Conservation (phyloP, 2,888 invertebrate species). For the Eulithis prunata region DNA sequence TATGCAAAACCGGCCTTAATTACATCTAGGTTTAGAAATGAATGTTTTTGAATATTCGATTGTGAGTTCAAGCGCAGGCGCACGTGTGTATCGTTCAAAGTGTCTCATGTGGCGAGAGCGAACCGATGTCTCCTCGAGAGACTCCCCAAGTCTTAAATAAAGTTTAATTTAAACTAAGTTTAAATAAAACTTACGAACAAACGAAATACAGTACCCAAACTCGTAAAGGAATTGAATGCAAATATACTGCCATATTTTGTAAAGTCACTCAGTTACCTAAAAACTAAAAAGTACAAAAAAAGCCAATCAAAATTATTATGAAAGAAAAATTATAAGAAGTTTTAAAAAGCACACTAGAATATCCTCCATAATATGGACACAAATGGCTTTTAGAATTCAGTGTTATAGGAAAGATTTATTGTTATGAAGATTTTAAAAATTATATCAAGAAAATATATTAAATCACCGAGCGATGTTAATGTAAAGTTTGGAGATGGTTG, state of each 20-base stretch:
- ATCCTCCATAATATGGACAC: constrained; percentile 39
- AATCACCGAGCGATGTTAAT: constrained; percentile 53
- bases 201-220: constrained; percentile 46
- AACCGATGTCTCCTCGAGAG: constrained; percentile 1
- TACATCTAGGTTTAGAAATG: constrained; percentile 63
- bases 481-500: constrained; percentile 79
- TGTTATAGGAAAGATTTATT: constrained; percentile 40
- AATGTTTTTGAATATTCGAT: constrained; percentile 53
- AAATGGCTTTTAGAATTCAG: constrained; percentile 41
- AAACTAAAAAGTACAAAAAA: constrained; percentile 61
- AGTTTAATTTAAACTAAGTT: background rate
- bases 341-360: constrained; percentile 36
- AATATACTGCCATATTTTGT: constrained; percentile 80
- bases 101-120: constrained; percentile 26
- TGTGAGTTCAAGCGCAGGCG: constrained; percentile 46
- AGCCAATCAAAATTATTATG: constrained; percentile 32
- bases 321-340: constrained; percentile 29
- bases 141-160: constrained; percentile 22
- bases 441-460: constrained; percentile 38
- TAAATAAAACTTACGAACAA: constrained; percentile 13
- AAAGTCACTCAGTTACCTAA: constrained; percentile 57
- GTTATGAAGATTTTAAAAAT: constrained; percentile 38
- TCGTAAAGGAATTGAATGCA: constrained; percentile 78
- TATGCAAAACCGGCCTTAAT: constrained; percentile 81
- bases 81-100: constrained; percentile 27